Evolutionary conservation across 2,113 vertebrate species (phyloP).

Genomic region (Nibea albiflora): DNA sequence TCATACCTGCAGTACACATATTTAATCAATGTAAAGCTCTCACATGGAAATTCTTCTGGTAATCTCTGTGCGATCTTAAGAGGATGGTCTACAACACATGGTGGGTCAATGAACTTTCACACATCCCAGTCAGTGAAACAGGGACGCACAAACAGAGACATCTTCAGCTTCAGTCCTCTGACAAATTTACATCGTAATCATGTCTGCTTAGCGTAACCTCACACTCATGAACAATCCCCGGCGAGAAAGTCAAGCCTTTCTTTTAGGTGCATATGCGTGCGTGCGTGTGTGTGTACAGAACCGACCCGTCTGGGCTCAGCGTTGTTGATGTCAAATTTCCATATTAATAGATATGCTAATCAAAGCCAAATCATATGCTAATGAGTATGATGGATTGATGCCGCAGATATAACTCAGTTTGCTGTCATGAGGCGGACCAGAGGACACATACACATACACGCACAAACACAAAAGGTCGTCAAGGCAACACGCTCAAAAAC

Average conservation of each 20-base stretch:
- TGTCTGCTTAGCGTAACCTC: slow-evolving; percentile 53
- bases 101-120: neutral
- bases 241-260: slow-evolving; percentile 34
- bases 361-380: slow-evolving; percentile 78
- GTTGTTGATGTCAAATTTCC: slow-evolving; percentile 75
- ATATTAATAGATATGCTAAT: slow-evolving; percentile 85
- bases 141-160: slow-evolving; percentile 17
- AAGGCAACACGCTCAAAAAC: slow-evolving; percentile 15
- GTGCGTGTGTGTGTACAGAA: slow-evolving; percentile 24
- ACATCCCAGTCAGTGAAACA: slow-evolving; percentile 4
- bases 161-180: slow-evolving; percentile 16
- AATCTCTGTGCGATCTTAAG: neutral
- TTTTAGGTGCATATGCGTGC: slow-evolving; percentile 2
- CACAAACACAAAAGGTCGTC: slow-evolving; percentile 34
- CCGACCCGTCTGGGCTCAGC: slow-evolving; percentile 40
- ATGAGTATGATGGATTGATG: slow-evolving; percentile 81
- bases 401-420: slow-evolving; percentile 66
- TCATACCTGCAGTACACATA: neutral
- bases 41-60: neutral
- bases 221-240: slow-evolving; percentile 48
- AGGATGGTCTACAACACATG: neutral
- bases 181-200: slow-evolving; percentile 62
- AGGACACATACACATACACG: slow-evolving; percentile 28
- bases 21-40: neutral
- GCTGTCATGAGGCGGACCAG: slow-evolving; percentile 58